Evolutionary conservation across 2,113 vertebrate genomes (phyloP).

Genomic region (Gnathochromis pfefferi): DNA sequence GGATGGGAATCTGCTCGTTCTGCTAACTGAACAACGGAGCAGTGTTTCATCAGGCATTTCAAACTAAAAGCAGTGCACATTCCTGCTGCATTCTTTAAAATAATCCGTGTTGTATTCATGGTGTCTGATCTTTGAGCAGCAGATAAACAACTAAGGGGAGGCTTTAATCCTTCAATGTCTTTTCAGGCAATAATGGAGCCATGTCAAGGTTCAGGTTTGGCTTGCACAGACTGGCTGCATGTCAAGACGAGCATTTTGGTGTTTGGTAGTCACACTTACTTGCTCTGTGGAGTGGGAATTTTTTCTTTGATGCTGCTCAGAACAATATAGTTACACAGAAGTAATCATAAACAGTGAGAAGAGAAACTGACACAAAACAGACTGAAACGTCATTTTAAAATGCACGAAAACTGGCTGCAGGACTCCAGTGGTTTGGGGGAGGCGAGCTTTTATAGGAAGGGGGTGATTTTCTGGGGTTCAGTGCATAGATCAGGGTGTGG

Average conservation of each 20-base stretch:
- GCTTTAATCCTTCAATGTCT: constrained; percentile 10
- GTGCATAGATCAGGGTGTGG: constrained; percentile 1
- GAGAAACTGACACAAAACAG: constrained; percentile 75
- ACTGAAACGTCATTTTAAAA: not conserved
- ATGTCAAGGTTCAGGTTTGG: constrained; percentile 76
- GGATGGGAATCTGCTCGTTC: not conserved
- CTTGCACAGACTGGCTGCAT: constrained; percentile 85
- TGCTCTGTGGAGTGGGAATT: constrained; percentile 90
- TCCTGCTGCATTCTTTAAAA: constrained; percentile 45
- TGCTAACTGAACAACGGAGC: not conserved
- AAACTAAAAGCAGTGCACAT: constrained; percentile 53
- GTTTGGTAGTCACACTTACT: constrained; percentile 87
- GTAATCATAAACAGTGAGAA: constrained; percentile 81
- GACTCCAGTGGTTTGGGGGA: not conserved
- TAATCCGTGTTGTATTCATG: not conserved
- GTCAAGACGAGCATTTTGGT: constrained; percentile 78
- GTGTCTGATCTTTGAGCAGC: not conserved
- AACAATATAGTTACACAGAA: constrained; percentile 85
- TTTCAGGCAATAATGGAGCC: constrained; percentile 67
- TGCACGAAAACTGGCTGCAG: not conserved
- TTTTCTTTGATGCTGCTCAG: constrained; percentile 99
- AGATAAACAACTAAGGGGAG: constrained; percentile 3
- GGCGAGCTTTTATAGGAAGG: not conserved
- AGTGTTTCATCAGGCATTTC: constrained; percentile 37
- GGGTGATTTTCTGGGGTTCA: not conserved